phyloP scores from a whole-genome alignment of 1,140 invertebrate genomes.

The Belonocnema kinseyi region DNA sequence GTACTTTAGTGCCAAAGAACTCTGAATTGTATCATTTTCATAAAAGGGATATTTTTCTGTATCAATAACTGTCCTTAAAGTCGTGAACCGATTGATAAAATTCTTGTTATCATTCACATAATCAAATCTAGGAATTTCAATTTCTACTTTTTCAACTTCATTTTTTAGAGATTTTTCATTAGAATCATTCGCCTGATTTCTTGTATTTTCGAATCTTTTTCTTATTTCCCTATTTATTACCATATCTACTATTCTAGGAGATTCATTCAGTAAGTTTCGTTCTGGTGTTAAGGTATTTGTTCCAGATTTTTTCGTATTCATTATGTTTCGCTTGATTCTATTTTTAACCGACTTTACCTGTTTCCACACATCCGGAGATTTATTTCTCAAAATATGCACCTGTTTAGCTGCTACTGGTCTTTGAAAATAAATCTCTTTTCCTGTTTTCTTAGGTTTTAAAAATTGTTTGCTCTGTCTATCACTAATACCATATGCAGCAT shows the following conservation, averaged over 20 bases:
- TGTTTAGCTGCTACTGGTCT: no score
- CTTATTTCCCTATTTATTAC: conserved; percentile 64
- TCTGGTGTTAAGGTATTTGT: neutral
- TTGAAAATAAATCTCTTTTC: no score
- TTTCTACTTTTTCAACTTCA: conserved; percentile 51
- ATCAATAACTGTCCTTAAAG: conserved; percentile 54
- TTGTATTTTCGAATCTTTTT: conserved; percentile 53
- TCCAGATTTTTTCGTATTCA: no score
- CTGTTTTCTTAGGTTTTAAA: neutral
- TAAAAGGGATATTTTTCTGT: conserved; percentile 75
- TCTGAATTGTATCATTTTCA: conserved; percentile 52
- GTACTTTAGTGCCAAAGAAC: conserved; percentile 70
- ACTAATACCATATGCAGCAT: conserved; percentile 41
- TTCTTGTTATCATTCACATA: no score
- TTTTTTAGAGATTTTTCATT: conserved; percentile 32
- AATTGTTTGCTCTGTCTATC: conserved; percentile 28
- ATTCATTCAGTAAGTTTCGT: conserved; percentile 50
- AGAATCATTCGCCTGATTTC: conserved; percentile 37
- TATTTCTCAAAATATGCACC: no score
- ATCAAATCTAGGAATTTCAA: conserved; percentile 56
- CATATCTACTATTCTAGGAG: conserved; percentile 51
- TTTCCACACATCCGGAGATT: no score
- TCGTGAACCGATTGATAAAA: neutral
- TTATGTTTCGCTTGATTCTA: no score
- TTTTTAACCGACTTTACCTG: no score